phyloP scores from a whole-genome alignment of 2,113 vertebrate species.

The Dicaeum eximium region DNA sequence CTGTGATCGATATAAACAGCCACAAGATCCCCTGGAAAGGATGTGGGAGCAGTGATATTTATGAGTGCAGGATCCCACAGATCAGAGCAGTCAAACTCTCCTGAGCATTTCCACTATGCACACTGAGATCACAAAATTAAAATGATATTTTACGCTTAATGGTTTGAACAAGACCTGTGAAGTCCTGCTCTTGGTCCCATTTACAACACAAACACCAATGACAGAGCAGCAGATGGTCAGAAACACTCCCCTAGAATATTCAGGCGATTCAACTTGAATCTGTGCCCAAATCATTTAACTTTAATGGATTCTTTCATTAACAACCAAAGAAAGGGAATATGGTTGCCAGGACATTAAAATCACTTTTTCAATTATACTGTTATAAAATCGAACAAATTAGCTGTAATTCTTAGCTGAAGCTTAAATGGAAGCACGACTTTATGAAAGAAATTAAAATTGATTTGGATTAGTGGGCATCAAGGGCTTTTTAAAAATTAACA shows the following conservation, averaged over 20 bases:
- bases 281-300: conserved; percentile 68
- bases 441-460: conserved; percentile 69
- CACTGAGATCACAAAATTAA: conserved; percentile 37
- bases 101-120: not conserved
- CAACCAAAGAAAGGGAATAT: conserved; percentile 66
- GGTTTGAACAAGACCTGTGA: conserved; percentile 1
- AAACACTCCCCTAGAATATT: conserved; percentile 61
- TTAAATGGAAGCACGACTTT: conserved; percentile 49
- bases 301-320: conserved; percentile 72
- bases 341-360: conserved; percentile 69
- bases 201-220: conserved; percentile 36
- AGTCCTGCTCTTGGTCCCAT: not conserved
- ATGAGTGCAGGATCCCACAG: not conserved
- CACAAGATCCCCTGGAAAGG: not conserved
- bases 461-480: conserved; percentile 67
- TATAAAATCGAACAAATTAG: conserved; percentile 72
- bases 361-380: conserved; percentile 66
- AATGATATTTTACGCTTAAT: conserved; percentile 39
- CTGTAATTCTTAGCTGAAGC: conserved; percentile 57
- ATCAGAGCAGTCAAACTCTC: not conserved
- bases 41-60: not conserved
- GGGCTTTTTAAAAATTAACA: conserved; percentile 69
- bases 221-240: conserved; percentile 57
- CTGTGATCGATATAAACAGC: not conserved
- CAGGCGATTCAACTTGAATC: conserved; percentile 61